phyloP scores from a whole-genome alignment of 2,113 vertebrate species.

The Puntigrus tetrazona region DNA sequence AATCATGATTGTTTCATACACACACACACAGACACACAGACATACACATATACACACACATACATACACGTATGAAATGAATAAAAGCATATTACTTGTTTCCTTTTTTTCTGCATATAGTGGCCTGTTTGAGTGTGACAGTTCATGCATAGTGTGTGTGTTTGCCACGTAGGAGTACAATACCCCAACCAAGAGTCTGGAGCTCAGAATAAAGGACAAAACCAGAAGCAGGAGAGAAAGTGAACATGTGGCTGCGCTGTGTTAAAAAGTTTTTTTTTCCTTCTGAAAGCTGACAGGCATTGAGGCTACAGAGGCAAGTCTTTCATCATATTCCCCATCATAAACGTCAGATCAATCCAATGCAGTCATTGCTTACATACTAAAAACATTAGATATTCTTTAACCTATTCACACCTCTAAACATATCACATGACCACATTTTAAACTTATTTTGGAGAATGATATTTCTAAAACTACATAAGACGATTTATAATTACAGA shows the following conservation, averaged over 20 bases:
- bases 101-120: neutral
- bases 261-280: neutral
- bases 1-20: neutral
- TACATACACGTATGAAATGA: neutral
- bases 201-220: slow-evolving; percentile 26
- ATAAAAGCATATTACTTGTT: neutral
- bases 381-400: neutral
- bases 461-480: slow-evolving; percentile 2
- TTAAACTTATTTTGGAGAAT: neutral
- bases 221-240: slow-evolving; percentile 2
- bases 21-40: neutral
- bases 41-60: neutral
- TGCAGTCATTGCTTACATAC: neutral
- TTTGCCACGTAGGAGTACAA: slow-evolving; percentile 39
- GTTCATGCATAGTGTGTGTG: slow-evolving; percentile 10
- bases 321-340: slow-evolving; percentile 26
- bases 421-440: neutral
- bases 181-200: slow-evolving; percentile 10
- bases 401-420: neutral
- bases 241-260: neutral
- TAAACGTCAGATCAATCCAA: neutral
- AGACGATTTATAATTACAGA: neutral
- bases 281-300: slow-evolving; percentile 8
- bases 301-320: neutral
- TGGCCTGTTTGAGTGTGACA: neutral